Conservation (phyloP, 2,888 invertebrate species). For the Scrobipalpa atriplicella region DNA sequence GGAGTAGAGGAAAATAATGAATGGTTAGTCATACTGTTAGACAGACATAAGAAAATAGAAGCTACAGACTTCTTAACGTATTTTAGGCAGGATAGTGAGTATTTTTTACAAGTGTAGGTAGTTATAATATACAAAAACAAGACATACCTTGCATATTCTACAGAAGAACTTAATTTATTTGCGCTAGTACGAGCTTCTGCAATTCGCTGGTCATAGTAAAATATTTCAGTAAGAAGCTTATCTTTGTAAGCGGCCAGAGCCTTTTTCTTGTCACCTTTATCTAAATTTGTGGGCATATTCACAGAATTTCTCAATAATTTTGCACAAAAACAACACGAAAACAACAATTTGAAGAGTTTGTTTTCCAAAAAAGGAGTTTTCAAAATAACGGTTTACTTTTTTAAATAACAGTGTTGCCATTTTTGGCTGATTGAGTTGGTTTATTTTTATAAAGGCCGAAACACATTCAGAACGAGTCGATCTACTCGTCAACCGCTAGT, state of each 20-base stretch:
- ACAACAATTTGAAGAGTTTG: constrained; percentile 3
- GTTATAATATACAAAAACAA: constrained; percentile 5
- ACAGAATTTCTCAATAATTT: background rate
- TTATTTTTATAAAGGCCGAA: background rate
- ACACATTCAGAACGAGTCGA: background rate
- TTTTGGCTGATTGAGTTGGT: background rate
- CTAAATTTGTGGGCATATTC: constrained; percentile 25
- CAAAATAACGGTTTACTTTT: constrained; percentile 4
- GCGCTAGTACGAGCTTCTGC: constrained; percentile 44
- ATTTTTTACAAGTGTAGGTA: background rate
- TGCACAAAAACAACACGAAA: background rate
- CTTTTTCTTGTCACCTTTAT: constrained; percentile 47
- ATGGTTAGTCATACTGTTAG: background rate
- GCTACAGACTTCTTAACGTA: background rate
- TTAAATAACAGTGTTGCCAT: background rate
- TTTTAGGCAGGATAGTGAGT: background rate
- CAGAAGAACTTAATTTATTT: constrained; percentile 34
- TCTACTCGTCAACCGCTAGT: no score
- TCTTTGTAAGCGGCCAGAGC: constrained; percentile 53
- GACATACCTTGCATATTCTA: constrained; percentile 51
- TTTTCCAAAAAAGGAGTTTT: no score
- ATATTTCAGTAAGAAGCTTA: constrained; percentile 57
- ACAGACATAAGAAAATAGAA: background rate
- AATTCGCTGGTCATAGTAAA: constrained; percentile 58
- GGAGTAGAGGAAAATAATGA: constrained; percentile 32